Conservation (phyloP, 2,888 invertebrate species). For the Lepidonotus clava region DNA sequence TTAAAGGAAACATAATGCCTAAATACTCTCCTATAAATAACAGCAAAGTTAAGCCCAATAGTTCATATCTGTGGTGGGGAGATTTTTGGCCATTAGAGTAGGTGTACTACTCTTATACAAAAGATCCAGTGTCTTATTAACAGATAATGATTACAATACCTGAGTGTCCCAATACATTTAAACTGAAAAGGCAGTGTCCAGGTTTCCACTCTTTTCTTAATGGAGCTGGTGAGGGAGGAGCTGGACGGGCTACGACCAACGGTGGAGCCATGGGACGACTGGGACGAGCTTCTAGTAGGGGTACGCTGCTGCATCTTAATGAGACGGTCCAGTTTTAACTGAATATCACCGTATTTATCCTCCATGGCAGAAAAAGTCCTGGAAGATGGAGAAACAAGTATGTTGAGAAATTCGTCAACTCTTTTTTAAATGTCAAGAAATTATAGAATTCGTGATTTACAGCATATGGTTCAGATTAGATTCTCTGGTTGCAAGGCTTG, state of each 20-base stretch:
- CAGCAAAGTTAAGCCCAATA: too few relatives aligned
- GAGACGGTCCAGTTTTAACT: background rate
- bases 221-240: background rate
- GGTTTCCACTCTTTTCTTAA: constrained; percentile 63
- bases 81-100: too few relatives aligned
- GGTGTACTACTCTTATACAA: too few relatives aligned
- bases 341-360: background rate
- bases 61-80: too few relatives aligned
- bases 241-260: background rate
- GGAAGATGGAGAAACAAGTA: background rate
- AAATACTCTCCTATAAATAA: too few relatives aligned
- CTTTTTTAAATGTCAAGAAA: background rate
- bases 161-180: constrained; percentile 77
- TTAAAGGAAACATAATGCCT: too few relatives aligned
- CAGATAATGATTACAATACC: too few relatives aligned
- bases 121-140: background rate
- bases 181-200: constrained; percentile 79
- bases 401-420: background rate
- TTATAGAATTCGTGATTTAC: background rate
- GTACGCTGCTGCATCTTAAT: background rate
- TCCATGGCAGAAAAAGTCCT: constrained; percentile 10
- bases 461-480: too few relatives aligned
- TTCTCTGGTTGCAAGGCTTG: background rate
- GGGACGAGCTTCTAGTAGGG: background rate
- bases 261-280: background rate